These are phyloP conservation scores for Hassar affinis DNA, from an alignment of 2,113 vertebrate species.

Conservation along the genomic window DNA sequence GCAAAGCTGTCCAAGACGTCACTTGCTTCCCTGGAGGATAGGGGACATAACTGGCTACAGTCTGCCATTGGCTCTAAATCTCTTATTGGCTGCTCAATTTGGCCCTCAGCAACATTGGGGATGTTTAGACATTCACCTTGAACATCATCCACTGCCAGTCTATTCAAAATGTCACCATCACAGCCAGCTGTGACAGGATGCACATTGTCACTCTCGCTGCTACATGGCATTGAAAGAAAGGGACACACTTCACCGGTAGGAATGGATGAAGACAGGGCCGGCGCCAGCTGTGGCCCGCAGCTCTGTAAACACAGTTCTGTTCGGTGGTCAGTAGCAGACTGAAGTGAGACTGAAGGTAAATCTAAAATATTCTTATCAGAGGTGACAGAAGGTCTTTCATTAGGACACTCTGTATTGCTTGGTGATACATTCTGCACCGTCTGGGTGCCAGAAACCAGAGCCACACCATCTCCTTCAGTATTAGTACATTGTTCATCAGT, in stretches of 20 bases:
- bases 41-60: constrained; percentile 60
- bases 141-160: constrained; percentile 56
- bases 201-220: constrained; percentile 53
- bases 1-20: constrained; percentile 54
- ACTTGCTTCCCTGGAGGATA: constrained; percentile 50
- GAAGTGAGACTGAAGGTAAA: constrained; percentile 75
- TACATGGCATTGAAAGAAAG: constrained; percentile 67
- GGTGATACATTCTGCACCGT: constrained; percentile 50
- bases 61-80: constrained; percentile 53
- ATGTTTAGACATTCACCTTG: constrained; percentile 54
- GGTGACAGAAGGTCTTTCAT: constrained; percentile 56
- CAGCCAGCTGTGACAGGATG: constrained; percentile 58
- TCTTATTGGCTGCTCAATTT: constrained; percentile 63
- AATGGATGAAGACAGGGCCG: constrained; percentile 68
- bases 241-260: constrained; percentile 58
- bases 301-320: constrained; percentile 72
- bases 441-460: constrained; percentile 46
- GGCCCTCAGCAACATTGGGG: constrained; percentile 49
- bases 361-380: constrained; percentile 61
- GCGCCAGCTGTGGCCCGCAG: constrained; percentile 70
- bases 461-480: constrained; percentile 49
- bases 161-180: constrained; percentile 61
- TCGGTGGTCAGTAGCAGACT: constrained; percentile 72
- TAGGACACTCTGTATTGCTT: not conserved
- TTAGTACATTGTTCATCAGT: constrained; percentile 62